A percentile compares a stretch with the other conserved stretches of the same genome.
Conservation (phyloP, 1,140 invertebrate genomes). For the Arctopsyche grandis region DNA sequence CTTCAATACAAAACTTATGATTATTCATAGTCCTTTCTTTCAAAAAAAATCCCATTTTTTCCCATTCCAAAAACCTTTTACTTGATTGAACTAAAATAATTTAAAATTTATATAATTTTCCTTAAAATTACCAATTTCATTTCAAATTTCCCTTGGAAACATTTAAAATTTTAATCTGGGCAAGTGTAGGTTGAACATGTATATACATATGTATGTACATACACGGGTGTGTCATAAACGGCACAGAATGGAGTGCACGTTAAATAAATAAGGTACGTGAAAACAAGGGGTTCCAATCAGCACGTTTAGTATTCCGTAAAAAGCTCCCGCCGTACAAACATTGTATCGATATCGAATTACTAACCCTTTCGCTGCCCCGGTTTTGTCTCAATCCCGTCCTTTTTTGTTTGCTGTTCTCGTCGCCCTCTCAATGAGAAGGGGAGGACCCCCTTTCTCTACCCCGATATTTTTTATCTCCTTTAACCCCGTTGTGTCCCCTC, state of each 20-base stretch:
- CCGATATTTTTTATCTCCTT: background rate
- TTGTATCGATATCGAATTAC: conserved; percentile 28
- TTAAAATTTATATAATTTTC: no score
- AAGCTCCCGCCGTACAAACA: background rate
- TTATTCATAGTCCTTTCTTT: no score
- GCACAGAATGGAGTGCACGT: no score
- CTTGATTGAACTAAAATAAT: no score
- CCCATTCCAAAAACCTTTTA: no score
- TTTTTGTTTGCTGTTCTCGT: conserved; percentile 4
- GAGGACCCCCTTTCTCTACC: background rate
- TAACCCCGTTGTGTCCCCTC: background rate
- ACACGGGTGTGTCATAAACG: no score
- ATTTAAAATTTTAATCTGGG: background rate
- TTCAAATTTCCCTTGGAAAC: background rate
- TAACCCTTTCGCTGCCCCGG: conserved; percentile 1
- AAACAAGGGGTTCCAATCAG: conserved; percentile 13
- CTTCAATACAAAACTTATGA: no score
- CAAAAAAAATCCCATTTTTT: no score
- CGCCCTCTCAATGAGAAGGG: background rate
- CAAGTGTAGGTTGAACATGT: background rate
- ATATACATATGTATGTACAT: no score
- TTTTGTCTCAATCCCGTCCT: background rate
- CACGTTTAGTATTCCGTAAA: conserved; percentile 25
- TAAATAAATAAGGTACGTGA: background rate
- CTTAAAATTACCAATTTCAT: no score